Percentiles rank a stretch among this genome's conserved stretches.
These are phyloP conservation scores for Okapia johnstoni DNA, from an alignment of 2,113 vertebrate genomes.

Conservation along the genomic window DNA sequence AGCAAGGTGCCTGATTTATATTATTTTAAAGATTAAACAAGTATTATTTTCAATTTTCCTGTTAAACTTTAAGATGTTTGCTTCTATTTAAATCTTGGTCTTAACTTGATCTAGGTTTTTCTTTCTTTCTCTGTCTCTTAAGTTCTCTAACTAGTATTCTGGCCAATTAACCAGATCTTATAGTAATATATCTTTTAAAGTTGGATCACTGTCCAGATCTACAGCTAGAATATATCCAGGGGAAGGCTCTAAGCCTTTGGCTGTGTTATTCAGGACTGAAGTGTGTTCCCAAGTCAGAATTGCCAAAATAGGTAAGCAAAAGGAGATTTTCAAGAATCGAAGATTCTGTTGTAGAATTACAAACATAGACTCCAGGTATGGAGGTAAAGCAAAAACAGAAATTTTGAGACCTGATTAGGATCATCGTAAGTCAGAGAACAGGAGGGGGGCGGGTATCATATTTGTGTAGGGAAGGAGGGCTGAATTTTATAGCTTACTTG, in stretches of 20 bases:
- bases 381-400: not conserved
- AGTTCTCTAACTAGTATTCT: not conserved
- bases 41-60: not conserved
- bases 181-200: not conserved
- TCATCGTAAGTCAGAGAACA: not conserved
- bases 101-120: constrained; percentile 5
- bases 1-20: not conserved
- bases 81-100: not conserved
- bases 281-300: not conserved
- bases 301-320: not conserved
- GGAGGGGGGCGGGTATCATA: not conserved
- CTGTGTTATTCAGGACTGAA: not conserved
- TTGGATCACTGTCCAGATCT: not conserved
- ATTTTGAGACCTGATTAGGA: not conserved
- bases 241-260: not conserved
- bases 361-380: not conserved
- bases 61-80: constrained; percentile 3
- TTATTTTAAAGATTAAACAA: constrained; percentile 16
- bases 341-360: not conserved
- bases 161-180: not conserved
- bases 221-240: not conserved
- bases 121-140: not conserved
- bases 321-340: not conserved
- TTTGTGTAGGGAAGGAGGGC: not conserved
- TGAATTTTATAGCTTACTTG: not conserved